Conservation (phyloP, 2,888 invertebrate species). For the Uloborus plumipes region DNA sequence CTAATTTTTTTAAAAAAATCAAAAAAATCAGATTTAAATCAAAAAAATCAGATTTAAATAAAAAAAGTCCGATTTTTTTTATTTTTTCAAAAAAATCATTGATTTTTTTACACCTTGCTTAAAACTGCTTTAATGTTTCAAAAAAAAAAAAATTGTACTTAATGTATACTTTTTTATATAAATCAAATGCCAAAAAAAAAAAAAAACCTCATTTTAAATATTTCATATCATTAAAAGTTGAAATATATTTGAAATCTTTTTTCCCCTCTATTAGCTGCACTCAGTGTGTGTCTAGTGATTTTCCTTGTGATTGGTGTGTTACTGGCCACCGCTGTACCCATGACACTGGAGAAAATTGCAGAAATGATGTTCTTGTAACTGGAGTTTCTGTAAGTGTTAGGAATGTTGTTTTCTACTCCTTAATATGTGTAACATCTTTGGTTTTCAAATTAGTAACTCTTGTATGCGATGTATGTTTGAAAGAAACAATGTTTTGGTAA, state of each 20-base stretch:
- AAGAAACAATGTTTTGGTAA: background rate
- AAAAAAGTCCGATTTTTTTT: too few relatives aligned
- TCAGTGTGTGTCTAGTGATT: constrained; percentile 93
- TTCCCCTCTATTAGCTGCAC: constrained; percentile 78
- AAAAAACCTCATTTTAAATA: background rate
- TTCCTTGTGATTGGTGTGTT: constrained; percentile 99
- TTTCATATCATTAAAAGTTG: background rate
- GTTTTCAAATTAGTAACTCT: too few relatives aligned
- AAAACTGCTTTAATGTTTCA: too few relatives aligned
- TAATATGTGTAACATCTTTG: too few relatives aligned
- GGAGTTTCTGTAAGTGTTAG: constrained; percentile 80
- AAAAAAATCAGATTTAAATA: too few relatives aligned
- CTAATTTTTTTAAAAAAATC: too few relatives aligned
- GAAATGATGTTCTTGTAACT: constrained; percentile 92
- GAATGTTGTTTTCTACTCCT: background rate
- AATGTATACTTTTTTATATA: too few relatives aligned
- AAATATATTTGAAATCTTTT: background rate
- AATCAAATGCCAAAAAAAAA: too few relatives aligned
- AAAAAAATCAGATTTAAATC: too few relatives aligned
- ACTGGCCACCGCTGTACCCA: constrained; percentile 96
- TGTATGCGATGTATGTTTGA: background rate
- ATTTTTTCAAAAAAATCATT: too few relatives aligned
- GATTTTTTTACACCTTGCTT: too few relatives aligned
- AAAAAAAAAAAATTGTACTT: too few relatives aligned
- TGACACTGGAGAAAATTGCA: constrained; percentile 93